Percentiles rank a stretch among this genome's conserved stretches.
phyloP scores from a whole-genome alignment of 2,888 invertebrate species.

The Catonia carolina region DNA sequence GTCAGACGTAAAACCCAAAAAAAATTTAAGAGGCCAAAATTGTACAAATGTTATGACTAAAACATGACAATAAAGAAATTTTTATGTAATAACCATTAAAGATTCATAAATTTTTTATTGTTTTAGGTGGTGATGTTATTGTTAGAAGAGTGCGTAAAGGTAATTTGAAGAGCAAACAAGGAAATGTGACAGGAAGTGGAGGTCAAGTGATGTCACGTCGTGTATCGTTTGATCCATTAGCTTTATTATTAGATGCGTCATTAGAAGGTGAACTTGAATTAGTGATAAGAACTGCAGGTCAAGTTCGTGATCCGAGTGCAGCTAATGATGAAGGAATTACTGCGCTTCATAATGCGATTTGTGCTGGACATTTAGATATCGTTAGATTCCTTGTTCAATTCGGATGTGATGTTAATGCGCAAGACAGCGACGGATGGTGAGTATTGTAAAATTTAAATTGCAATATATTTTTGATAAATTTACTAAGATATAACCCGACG shows the following conservation, averaged over 20 bases:
- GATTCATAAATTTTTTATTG: no score
- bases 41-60: no score
- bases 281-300: slow-evolving; percentile 86
- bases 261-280: slow-evolving; percentile 96
- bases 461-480: no score
- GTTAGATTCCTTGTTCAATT: slow-evolving; percentile 95
- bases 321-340: slow-evolving; percentile 99
- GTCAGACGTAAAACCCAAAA: no score
- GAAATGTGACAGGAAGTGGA: slow-evolving; percentile 34
- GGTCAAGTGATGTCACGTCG: slow-evolving; percentile 51
- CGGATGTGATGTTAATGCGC: slow-evolving; percentile 98
- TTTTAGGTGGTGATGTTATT: slow-evolving; percentile 20
- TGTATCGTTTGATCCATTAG: slow-evolving; percentile 96
- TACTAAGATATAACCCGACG: no score
- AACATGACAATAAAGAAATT: no score
- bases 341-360: slow-evolving; percentile 98
- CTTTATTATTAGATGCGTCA: slow-evolving; percentile 91
- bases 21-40: no score
- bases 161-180: slow-evolving; percentile 54
- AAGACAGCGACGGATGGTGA: slow-evolving; percentile 95
- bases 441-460: no score
- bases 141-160: slow-evolving; percentile 54
- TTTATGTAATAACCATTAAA: no score
- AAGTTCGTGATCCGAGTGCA: slow-evolving; percentile 90
- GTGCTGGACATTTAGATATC: slow-evolving; percentile 97